Conservation (phyloP, 2,888 invertebrate species). For the Gastracanthus pulcherrimus region DNA sequence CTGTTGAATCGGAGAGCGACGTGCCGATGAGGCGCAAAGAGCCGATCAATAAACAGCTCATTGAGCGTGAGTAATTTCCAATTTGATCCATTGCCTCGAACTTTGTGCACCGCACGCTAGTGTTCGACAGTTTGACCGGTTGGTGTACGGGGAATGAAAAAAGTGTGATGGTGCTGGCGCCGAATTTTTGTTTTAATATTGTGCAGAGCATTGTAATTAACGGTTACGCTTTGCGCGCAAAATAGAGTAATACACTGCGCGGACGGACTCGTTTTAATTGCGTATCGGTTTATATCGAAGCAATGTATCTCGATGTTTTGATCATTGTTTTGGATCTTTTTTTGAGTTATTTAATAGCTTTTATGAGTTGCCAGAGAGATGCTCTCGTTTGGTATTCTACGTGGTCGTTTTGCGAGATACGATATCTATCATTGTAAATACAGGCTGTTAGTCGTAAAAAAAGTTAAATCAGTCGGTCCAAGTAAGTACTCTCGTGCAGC, state of each 20-base stretch:
- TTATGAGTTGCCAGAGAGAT: background rate
- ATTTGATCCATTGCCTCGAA: slow-evolving; percentile 30
- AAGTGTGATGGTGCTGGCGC: slow-evolving; percentile 30
- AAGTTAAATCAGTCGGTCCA: background rate
- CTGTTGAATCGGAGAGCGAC: background rate
- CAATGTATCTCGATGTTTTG: slow-evolving; percentile 40
- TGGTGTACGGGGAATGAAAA: background rate
- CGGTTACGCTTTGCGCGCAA: slow-evolving; percentile 1
- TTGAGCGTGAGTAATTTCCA: slow-evolving; percentile 25
- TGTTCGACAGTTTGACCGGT: background rate
- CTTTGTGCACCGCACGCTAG: too few species aligned
- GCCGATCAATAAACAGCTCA: slow-evolving; percentile 12
- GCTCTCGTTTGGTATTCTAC: background rate
- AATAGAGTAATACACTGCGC: background rate
- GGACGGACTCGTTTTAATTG: slow-evolving; percentile 47
- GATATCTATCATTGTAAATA: slow-evolving; percentile 18
- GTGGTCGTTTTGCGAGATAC: background rate
- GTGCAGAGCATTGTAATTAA: slow-evolving; percentile 25
- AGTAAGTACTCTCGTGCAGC: background rate
- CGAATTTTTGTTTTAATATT: slow-evolving; percentile 29
- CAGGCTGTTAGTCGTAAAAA: background rate
- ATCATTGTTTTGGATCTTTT: slow-evolving; percentile 21
- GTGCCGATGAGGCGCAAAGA: background rate
- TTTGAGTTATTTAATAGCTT: slow-evolving; percentile 34
- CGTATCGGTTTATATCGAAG: slow-evolving; percentile 3